Base-by-base conservation (phyloP, 2,888 invertebrate species). In the Flexamia atlantica region DNA sequence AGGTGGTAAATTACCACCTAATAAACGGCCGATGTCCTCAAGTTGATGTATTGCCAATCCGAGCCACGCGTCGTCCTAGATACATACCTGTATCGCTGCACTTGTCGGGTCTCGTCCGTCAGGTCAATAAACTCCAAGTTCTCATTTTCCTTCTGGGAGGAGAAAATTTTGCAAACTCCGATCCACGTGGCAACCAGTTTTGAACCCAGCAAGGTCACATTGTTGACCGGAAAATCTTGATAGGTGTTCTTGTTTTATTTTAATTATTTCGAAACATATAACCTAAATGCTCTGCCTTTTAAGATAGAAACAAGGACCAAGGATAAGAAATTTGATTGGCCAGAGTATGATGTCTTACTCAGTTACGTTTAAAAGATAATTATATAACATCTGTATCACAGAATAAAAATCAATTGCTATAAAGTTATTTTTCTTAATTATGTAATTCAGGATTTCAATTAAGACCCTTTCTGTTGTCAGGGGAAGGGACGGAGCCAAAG, bases 141-240 rank as follows among this genome's bases (percentile, higher is more conserved):
- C 64, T 23, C 28, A 17, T 64, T 28, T 28, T 64, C 64, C 28
- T 57, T 57, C 57, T 57, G 57, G 57, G 25, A 64, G 1, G 10
- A 23, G 57, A 57, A 3, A 57, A 57, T 64, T 64, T 64, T 28
- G 64, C 28, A 28, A 64, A 25, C 17, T 64, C 5, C 14, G 64
- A 28, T 28, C 57, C 64, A 64, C 64, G 64, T 64, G 64, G 28
- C 28, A 28, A 64, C 64, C 64, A 64, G 28, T 64, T 64, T 28
- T 64, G 64, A 14, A 23, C 28, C 7, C 17, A 28, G 3, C 64
- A 64, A 64, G 64, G 64, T 28, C 14, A 28, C 4, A 57, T 64
- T 14, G n/a, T 14, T 28, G 28, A 0, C 28, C 4, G 14, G 5
- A 28, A 64, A 64, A 1, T 30, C 64, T 20, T 28, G 14, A 7